Conservation (phyloP, 1,140 invertebrate genomes). For the Magallana ariakensis region DNA sequence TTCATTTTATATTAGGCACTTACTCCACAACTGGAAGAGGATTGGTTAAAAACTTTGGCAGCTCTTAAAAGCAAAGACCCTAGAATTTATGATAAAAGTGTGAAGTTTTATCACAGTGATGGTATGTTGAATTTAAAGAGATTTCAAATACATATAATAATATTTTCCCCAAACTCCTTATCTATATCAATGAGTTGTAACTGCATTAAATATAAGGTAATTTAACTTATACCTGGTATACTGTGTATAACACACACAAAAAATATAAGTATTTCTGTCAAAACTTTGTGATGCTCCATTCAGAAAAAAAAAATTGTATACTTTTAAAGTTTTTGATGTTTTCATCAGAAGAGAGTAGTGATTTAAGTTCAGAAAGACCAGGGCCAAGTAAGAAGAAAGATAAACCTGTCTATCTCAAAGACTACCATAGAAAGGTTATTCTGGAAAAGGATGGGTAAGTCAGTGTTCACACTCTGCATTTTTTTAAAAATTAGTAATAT, state of each 20-base stretch:
- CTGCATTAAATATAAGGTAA: too few species aligned
- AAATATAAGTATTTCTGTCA: too few species aligned
- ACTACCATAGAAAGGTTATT: conserved; percentile 90
- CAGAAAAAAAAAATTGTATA: too few species aligned
- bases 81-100: conserved; percentile 89
- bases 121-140: background rate
- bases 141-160: background rate
- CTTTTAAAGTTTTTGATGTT: too few species aligned
- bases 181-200: too few species aligned
- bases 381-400: conserved; percentile 76
- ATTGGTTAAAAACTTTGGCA: conserved; percentile 92
- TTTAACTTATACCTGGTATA: too few species aligned
- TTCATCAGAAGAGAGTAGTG: background rate
- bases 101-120: conserved; percentile 85
- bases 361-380: background rate
- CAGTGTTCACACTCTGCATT: conserved; percentile 52
- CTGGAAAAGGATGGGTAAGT: conserved; percentile 85
- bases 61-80: conserved; percentile 93
- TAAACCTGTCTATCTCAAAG: conserved; percentile 86
- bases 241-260: too few species aligned
- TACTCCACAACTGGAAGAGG: conserved; percentile 86
- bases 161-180: too few species aligned
- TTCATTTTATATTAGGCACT: conserved; percentile 74
- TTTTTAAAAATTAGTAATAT: background rate
- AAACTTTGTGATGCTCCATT: too few species aligned